Conservation (phyloP, 1,140 invertebrate genomes). For the Drosophila funebris region DNA sequence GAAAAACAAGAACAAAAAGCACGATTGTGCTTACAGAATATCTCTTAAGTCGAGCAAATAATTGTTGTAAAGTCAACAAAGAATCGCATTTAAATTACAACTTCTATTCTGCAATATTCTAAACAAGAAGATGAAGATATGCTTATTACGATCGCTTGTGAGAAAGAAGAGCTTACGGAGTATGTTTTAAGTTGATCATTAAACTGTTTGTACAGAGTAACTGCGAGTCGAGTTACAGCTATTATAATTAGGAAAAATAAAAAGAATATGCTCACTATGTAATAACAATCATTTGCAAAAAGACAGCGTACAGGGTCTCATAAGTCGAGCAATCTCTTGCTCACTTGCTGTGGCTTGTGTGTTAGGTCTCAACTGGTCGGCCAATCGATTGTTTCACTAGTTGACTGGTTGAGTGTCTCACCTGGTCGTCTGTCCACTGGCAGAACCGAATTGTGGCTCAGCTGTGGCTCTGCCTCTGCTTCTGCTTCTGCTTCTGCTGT, state of each 20-base stretch:
- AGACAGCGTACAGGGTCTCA: background rate
- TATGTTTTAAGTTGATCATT: background rate
- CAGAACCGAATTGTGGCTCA: conserved; percentile 35
- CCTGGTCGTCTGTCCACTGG: background rate
- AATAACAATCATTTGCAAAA: background rate
- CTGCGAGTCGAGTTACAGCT: too few species aligned
- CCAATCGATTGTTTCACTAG: background rate
- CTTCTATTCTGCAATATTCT: too few species aligned
- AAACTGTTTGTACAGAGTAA: background rate
- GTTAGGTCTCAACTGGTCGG: conserved; percentile 12
- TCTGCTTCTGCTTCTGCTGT: background rate
- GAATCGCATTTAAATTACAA: too few species aligned
- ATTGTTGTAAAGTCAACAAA: too few species aligned
- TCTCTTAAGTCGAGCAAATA: background rate
- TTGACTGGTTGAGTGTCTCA: conserved; percentile 15
- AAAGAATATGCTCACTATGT: too few species aligned
- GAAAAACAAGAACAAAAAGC: too few species aligned
- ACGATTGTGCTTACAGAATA: background rate
- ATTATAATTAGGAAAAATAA: too few species aligned
- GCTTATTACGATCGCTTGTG: too few species aligned
- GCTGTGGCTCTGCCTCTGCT: background rate
- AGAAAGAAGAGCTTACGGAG: background rate
- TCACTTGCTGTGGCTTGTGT: background rate
- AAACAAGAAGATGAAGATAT: too few species aligned
- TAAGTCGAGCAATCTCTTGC: background rate